These are phyloP conservation scores for Tetramorium parvispinum DNA, from an alignment of 1,140 invertebrate species.

Conservation along the genomic window DNA sequence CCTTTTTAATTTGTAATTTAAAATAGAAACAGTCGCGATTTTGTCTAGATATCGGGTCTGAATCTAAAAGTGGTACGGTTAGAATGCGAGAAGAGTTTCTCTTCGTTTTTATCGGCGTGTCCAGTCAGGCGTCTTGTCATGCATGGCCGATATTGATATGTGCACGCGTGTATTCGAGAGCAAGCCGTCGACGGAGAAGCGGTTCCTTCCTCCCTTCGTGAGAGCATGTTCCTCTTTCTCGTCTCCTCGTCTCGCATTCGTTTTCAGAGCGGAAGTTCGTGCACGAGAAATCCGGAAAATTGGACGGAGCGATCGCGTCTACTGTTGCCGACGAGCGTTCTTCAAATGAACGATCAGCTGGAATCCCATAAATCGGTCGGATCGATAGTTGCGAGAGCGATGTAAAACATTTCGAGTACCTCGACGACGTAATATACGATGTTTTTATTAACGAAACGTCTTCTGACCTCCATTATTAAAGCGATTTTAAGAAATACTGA, in stretches of 20 bases:
- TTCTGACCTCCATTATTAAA: neutral
- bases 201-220: constrained; percentile 31
- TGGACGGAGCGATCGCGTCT: constrained; percentile 74
- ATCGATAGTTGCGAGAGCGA: constrained; percentile 42
- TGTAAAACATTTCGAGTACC: constrained; percentile 60
- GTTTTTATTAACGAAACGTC: constrained; percentile 28
- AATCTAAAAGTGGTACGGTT: constrained; percentile 67
- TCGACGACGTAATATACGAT: neutral
- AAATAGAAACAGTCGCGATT: neutral
- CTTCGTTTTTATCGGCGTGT: constrained; percentile 83
- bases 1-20: neutral
- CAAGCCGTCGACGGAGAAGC: constrained; percentile 75
- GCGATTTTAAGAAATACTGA: neutral
- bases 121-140: constrained; percentile 84
- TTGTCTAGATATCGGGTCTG: constrained; percentile 28
- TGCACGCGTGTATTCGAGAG: constrained; percentile 75
- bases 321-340: constrained; percentile 63
- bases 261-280: constrained; percentile 70
- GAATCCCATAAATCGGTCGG: constrained; percentile 62
- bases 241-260: constrained; percentile 66
- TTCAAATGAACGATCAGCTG: constrained; percentile 76
- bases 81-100: constrained; percentile 78
- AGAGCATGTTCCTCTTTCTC: neutral
- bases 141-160: constrained; percentile 84
- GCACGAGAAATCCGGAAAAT: constrained; percentile 77